Evolutionary conservation across 2,888 invertebrate genomes (phyloP).

Genomic region (Campaea margaritaria): DNA sequence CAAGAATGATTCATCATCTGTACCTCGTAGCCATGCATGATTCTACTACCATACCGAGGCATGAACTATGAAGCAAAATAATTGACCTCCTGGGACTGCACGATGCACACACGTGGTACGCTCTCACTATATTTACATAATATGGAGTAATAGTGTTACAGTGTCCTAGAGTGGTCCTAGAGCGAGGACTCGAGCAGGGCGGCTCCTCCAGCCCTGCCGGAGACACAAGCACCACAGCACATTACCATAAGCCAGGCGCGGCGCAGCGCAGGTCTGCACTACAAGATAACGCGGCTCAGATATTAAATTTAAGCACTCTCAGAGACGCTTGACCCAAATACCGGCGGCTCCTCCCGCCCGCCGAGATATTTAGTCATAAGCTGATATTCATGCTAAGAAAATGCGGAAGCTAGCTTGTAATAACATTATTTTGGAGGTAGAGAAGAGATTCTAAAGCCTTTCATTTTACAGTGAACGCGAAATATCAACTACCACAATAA

Average conservation of each 20-base stretch:
- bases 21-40: no score
- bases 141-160: no score
- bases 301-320: conserved; percentile 36
- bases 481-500: no score
- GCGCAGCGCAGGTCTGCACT: conserved; percentile 8
- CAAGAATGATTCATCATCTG: no score
- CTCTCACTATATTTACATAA: no score
- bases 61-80: no score
- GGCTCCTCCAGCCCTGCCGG: neutral
- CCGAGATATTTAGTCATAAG: conserved; percentile 16
- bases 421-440: neutral
- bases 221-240: neutral
- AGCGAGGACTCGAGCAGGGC: neutral
- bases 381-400: neutral
- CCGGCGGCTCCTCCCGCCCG: conserved; percentile 9
- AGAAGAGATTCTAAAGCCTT: no score
- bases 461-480: no score
- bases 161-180: no score
- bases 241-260: conserved; percentile 12
- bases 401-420: neutral
- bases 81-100: no score
- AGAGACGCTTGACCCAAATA: conserved; percentile 36
- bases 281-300: conserved; percentile 30
- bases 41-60: no score
- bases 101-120: no score